Conservation (phyloP, 2,797 vertebrate species). For the Epinephelus awoara region DNA sequence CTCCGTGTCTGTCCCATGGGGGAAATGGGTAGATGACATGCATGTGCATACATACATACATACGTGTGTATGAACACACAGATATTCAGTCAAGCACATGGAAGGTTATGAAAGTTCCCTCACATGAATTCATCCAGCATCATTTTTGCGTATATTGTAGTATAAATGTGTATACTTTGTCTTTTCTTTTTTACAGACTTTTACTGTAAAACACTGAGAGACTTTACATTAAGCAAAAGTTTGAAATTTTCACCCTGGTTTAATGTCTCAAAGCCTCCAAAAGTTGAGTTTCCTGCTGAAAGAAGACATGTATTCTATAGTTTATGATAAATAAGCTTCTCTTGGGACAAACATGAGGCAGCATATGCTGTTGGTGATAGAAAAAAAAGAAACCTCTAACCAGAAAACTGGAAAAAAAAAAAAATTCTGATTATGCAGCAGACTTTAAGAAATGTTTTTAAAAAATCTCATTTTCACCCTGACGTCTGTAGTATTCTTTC, state of each 20-base stretch:
- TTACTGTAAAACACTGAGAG: neutral
- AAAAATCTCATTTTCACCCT: too few species aligned
- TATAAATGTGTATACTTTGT: neutral
- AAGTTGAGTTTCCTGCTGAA: neutral
- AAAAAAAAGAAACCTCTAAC: neutral
- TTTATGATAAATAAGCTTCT: neutral
- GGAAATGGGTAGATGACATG: slow-evolving; percentile 70
- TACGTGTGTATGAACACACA: slow-evolving; percentile 38
- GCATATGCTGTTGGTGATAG: neutral
- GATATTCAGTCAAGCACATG: slow-evolving; percentile 37
- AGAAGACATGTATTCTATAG: neutral
- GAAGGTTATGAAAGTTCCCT: slow-evolving; percentile 23
- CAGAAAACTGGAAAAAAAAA: neutral
- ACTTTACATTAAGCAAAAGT: neutral
- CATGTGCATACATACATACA: slow-evolving; percentile 57
- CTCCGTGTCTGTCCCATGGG: slow-evolving; percentile 73
- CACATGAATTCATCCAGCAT: neutral
- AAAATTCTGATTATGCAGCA: slow-evolving; percentile 16
- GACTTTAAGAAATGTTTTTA: neutral
- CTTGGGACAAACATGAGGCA: neutral
- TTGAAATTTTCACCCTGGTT: neutral
- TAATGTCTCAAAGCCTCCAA: neutral
- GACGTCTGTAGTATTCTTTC: neutral
- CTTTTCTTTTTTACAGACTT: neutral
- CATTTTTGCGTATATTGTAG: neutral